These are phyloP conservation scores for Cepaea hortensis DNA, from an alignment of 2,888 invertebrate species.

Conservation along the genomic window DNA sequence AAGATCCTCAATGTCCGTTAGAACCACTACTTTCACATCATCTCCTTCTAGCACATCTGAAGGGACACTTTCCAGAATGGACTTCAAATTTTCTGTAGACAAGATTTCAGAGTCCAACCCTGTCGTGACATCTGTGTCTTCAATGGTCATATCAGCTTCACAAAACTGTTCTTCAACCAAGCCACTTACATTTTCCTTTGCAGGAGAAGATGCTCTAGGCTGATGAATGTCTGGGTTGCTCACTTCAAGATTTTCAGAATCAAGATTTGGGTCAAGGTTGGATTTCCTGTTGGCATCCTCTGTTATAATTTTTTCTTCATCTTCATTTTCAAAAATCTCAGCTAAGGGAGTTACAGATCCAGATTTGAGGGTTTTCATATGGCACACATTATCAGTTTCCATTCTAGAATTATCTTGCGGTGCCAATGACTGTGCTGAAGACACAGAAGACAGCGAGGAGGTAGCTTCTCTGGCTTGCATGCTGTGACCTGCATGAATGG, in stretches of 20 bases:
- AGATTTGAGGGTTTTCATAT: not conserved
- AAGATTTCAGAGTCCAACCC: conserved; percentile 3
- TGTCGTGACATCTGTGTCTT: not conserved
- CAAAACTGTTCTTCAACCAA: not conserved
- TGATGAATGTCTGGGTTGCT: not conserved
- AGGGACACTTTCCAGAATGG: conserved; percentile 52
- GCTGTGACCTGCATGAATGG: not conserved
- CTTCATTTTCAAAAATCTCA: conserved; percentile 39
- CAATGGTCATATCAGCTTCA: not conserved
- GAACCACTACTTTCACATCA: conserved; percentile 58
- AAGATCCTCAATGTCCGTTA: conserved; percentile 61
- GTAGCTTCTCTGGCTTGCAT: not conserved
- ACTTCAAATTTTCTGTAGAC: conserved; percentile 38
- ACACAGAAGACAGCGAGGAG: not conserved
- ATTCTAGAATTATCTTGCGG: not conserved
- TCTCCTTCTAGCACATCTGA: conserved; percentile 51
- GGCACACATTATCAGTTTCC: not conserved
- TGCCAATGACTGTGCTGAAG: not conserved
- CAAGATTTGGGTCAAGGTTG: not conserved
- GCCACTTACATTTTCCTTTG: not conserved
- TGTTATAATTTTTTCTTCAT: conserved; percentile 17
- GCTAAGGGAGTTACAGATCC: conserved; percentile 5
- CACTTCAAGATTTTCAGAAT: conserved; percentile 2
- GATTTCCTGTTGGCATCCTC: conserved; percentile 37
- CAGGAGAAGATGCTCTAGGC: conserved; percentile 1